These are phyloP conservation scores for Colletes latitarsis DNA, from an alignment of 1,140 invertebrate genomes.

Conservation along the genomic window DNA sequence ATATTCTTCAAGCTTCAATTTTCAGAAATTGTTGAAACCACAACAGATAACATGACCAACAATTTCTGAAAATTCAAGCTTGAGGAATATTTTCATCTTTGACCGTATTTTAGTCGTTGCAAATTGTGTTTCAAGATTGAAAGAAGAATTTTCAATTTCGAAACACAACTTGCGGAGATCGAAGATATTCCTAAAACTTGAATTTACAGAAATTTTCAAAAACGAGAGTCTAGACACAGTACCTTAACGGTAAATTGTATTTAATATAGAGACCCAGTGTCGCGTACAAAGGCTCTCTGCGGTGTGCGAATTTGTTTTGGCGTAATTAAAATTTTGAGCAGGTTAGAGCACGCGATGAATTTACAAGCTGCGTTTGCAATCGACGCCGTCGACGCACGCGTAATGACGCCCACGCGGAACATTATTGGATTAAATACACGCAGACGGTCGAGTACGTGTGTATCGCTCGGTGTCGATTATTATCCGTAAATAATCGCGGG, in stretches of 20 bases:
- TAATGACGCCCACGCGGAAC: neutral
- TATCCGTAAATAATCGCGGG: slow-evolving; percentile 37
- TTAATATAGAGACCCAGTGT: neutral
- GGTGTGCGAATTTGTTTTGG: slow-evolving; percentile 32
- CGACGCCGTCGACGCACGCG: slow-evolving; percentile 24
- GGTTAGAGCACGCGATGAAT: neutral
- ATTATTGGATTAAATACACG: slow-evolving; percentile 16
- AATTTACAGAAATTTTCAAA: too few species aligned
- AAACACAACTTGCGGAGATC: too few species aligned
- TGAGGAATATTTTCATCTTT: too few species aligned
- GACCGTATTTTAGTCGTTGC: too few species aligned
- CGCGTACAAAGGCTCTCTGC: neutral
- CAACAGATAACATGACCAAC: too few species aligned
- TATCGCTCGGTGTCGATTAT: slow-evolving; percentile 26
- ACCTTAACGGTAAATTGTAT: slow-evolving; percentile 6
- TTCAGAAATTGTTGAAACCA: too few species aligned
- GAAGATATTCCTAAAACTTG: too few species aligned
- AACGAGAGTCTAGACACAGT: too few species aligned
- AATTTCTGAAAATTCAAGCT: too few species aligned
- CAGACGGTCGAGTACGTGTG: slow-evolving; percentile 13
- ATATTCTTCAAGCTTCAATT: too few species aligned
- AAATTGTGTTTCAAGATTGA: too few species aligned
- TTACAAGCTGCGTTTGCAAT: slow-evolving; percentile 11
- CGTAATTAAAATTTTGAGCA: slow-evolving; percentile 39
- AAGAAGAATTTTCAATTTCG: too few species aligned